A percentile compares a stretch with the other conserved stretches of the same genome.
These are phyloP conservation scores for Calcarius lapponicus DNA, from an alignment of 2,797 vertebrate species.

Conservation along the genomic window DNA sequence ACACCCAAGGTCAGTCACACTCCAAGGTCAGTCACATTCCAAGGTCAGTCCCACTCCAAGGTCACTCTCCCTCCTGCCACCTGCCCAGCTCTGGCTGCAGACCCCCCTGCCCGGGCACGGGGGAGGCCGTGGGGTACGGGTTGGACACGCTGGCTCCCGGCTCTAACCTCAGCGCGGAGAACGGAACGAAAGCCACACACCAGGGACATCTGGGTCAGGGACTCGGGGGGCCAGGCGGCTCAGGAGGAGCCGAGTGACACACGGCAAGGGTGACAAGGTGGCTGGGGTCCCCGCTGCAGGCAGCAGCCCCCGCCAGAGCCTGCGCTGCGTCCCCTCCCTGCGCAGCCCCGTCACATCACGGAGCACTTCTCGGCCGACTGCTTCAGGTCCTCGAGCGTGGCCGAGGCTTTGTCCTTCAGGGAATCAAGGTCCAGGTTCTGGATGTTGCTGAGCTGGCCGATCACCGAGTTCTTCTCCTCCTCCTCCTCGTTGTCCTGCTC, in stretches of 20 bases:
- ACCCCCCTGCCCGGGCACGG: not conserved
- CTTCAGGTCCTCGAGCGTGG: slow-evolving; percentile 93
- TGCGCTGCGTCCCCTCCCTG: not conserved
- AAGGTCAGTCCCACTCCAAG: not conserved
- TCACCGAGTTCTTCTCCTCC: slow-evolving; percentile 88
- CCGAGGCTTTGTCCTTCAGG: slow-evolving; percentile 95
- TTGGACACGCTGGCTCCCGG: not conserved
- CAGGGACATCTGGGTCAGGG: not conserved
- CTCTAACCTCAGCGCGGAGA: not conserved
- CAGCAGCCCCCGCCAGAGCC: not conserved
- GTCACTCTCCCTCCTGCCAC: not conserved
- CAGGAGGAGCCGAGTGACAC: not conserved
- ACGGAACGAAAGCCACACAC: not conserved
- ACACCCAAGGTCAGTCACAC: too few species aligned
- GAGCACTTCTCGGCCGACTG: slow-evolving; percentile 94
- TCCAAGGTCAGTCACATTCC: not conserved
- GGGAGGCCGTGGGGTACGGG: not conserved
- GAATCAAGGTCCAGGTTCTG: slow-evolving; percentile 93
- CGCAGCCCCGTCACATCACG: slow-evolving; percentile 84
- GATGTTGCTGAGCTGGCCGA: slow-evolving; percentile 92
- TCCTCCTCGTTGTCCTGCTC: slow-evolving; percentile 95
- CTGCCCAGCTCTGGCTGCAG: not conserved
- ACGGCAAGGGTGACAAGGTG: not conserved
- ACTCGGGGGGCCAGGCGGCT: not conserved
- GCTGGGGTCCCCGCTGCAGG: not conserved